Conservation (phyloP, 1,140 invertebrate genomes). For the Drosophila santomea region DNA sequence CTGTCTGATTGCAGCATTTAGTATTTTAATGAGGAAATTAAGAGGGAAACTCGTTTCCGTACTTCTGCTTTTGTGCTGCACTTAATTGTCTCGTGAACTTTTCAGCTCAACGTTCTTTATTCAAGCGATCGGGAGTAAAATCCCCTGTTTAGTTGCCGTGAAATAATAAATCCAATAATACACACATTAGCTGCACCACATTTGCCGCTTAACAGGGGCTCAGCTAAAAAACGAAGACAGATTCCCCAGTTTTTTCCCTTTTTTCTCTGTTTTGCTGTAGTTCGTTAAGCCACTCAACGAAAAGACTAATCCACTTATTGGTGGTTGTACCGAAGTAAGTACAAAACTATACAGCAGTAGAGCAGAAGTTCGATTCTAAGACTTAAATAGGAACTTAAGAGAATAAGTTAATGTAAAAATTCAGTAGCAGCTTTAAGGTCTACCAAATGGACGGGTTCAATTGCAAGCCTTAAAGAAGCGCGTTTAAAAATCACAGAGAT, state of each 20-base stretch:
- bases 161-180: conserved; percentile 38
- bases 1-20: conserved; percentile 5
- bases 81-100: conserved; percentile 26
- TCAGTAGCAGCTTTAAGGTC: neutral
- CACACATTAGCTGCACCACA: conserved; percentile 30
- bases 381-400: too few relatives aligned
- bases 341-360: neutral
- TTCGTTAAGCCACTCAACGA: conserved; percentile 46
- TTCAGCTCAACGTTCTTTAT: neutral
- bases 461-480: neutral
- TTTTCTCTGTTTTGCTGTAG: conserved; percentile 7
- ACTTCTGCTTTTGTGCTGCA: neutral
- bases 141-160: conserved; percentile 10
- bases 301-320: conserved; percentile 67
- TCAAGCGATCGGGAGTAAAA: neutral
- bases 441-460: neutral
- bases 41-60: conserved; percentile 8
- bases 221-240: conserved; percentile 5
- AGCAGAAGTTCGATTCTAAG: conserved; percentile 5
- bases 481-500: conserved; percentile 1
- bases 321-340: conserved; percentile 20
- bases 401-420: too few relatives aligned
- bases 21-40: conserved; percentile 40
- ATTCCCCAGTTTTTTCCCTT: neutral
- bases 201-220: conserved; percentile 26